phyloP scores from a whole-genome alignment of 1,140 invertebrate species.

The Drosophila fuyamai region DNA sequence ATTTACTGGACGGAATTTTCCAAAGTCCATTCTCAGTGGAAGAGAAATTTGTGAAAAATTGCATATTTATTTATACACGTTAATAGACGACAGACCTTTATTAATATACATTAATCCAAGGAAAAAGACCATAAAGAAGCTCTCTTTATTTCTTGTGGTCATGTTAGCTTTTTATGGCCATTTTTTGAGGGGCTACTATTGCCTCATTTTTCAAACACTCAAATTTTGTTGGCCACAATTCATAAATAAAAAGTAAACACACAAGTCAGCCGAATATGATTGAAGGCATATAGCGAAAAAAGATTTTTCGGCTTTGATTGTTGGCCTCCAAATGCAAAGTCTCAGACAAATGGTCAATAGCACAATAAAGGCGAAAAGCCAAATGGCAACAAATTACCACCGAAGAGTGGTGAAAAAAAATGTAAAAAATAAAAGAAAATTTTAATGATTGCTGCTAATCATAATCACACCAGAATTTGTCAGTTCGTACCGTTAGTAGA shows the following conservation, averaged over 20 bases:
- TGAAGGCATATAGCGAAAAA: constrained; percentile 23
- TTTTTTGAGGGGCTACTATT: constrained; percentile 23
- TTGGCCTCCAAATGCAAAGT: constrained; percentile 33
- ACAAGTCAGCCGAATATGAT: constrained; percentile 45
- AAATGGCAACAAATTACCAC: constrained; percentile 43
- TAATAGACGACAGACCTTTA: too few relatives aligned
- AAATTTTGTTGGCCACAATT: constrained; percentile 47
- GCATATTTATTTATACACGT: too few relatives aligned
- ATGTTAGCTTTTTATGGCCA: constrained; percentile 30
- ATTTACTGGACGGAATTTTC: too few relatives aligned
- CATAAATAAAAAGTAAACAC: constrained; percentile 51
- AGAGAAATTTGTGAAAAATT: too few relatives aligned
- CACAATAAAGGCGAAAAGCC: constrained; percentile 5
- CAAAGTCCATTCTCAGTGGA: too few relatives aligned
- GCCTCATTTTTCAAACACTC: constrained; percentile 50
- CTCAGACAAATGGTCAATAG: constrained; percentile 25
- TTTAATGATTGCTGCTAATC: constrained; percentile 47
- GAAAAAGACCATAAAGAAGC: not conserved
- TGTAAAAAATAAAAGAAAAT: constrained; percentile 2
- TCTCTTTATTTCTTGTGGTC: constrained; percentile 22
- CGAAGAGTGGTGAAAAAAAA: not conserved
- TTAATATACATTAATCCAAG: too few relatives aligned
- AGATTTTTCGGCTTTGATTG: constrained; percentile 18
- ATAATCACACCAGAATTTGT: constrained; percentile 53
- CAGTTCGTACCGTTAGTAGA: constrained; percentile 64